phyloP scores from a whole-genome alignment of 2,888 invertebrate genomes.

The Sepioteuthis lessoniana region DNA sequence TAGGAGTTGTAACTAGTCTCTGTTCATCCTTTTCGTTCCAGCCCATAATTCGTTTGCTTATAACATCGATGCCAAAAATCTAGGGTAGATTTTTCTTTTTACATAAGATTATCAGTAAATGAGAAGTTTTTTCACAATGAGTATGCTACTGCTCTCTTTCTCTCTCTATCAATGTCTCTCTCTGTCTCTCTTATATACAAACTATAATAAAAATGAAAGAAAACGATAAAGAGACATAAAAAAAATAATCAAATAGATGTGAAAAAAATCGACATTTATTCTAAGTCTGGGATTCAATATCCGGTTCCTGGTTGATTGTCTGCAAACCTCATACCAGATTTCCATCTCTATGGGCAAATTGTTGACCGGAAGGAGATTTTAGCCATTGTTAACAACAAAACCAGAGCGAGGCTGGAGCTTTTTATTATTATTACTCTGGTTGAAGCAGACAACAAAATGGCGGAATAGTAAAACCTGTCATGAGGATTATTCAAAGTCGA shows the following conservation, averaged over 20 bases:
- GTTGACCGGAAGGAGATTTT: background rate
- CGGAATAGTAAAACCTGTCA: background rate
- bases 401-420: background rate
- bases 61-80: too few relatives aligned
- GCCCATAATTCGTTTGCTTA: too few relatives aligned
- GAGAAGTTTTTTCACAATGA: too few relatives aligned
- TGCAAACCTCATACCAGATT: background rate
- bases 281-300: background rate
- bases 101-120: too few relatives aligned
- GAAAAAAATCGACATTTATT: background rate
- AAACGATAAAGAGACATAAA: background rate
- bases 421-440: background rate
- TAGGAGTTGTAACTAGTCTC: too few relatives aligned
- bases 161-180: too few relatives aligned
- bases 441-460: background rate
- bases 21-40: too few relatives aligned
- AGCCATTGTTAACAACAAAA: background rate
- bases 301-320: conserved; percentile 13
- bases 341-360: background rate
- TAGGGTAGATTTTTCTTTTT: too few relatives aligned
- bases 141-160: too few relatives aligned
- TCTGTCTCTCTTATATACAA: background rate
- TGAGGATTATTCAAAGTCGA: too few relatives aligned
- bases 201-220: background rate
- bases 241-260: background rate